phyloP scores from a whole-genome alignment of 2,113 vertebrate species.

The Apteryx mantelli region DNA sequence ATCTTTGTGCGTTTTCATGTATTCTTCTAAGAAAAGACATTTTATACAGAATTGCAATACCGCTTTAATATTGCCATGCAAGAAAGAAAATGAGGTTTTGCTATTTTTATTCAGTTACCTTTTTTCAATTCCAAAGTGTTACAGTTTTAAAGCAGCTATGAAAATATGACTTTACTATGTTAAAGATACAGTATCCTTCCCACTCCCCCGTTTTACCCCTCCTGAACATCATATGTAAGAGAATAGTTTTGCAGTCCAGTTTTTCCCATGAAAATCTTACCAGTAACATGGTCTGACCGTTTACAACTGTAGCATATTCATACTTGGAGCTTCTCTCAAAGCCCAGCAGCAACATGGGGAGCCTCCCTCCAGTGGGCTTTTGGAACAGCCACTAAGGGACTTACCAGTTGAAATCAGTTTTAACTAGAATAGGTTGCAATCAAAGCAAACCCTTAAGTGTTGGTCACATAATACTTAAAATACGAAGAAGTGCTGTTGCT shows the following conservation, averaged over 20 bases:
- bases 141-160: conserved; percentile 31
- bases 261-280: not conserved
- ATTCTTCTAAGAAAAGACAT: conserved; percentile 11
- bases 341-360: not conserved
- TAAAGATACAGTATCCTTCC: conserved; percentile 76
- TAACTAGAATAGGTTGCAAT: not conserved
- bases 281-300: not conserved
- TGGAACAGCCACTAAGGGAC: not conserved
- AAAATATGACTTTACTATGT: not conserved
- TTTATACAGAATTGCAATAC: conserved; percentile 63
- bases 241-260: not conserved
- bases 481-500: not conserved
- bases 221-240: not conserved
- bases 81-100: conserved; percentile 73
- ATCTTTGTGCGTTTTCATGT: conserved; percentile 4
- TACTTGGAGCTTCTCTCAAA: not conserved
- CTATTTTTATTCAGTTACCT: conserved; percentile 69
- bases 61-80: conserved; percentile 34
- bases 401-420: not conserved
- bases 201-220: not conserved
- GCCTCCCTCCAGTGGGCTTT: not conserved
- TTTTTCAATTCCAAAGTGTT: not conserved
- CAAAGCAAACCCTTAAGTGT: not conserved
- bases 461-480: not conserved
- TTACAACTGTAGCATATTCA: fast-evolving